These are phyloP conservation scores for Baccha elongata DNA, from an alignment of 2,888 invertebrate genomes.

Conservation along the genomic window DNA sequence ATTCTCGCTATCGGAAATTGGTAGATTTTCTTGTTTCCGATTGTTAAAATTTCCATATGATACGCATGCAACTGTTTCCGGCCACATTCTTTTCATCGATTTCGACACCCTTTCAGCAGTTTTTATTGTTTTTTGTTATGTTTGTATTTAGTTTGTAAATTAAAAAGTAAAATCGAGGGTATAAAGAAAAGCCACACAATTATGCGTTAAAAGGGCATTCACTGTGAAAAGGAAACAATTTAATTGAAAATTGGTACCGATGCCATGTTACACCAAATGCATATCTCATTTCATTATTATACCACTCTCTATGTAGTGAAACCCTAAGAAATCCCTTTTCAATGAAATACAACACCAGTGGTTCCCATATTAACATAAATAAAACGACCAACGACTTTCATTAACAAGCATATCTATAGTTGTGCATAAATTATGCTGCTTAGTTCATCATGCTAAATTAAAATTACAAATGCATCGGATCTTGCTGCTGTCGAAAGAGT, in stretches of 20 bases:
- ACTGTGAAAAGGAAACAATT: slow-evolving; percentile 25
- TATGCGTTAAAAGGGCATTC: slow-evolving; percentile 3
- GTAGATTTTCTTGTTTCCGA: too few relatives aligned
- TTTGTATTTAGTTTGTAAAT: too few relatives aligned
- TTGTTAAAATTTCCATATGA: too few relatives aligned
- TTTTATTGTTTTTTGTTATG: neutral
- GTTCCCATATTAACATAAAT: slow-evolving; percentile 57
- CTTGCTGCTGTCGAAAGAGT: slow-evolving; percentile 35
- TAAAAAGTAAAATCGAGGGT: neutral
- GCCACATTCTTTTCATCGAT: too few relatives aligned
- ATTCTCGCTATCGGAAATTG: too few relatives aligned
- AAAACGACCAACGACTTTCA: slow-evolving; percentile 50
- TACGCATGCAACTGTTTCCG: neutral
- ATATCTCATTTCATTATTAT: slow-evolving; percentile 49
- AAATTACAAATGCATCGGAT: slow-evolving; percentile 10
- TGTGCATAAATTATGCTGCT: slow-evolving; percentile 53
- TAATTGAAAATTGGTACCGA: slow-evolving; percentile 1
- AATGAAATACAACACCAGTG: slow-evolving; percentile 49
- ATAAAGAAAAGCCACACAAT: slow-evolving; percentile 15
- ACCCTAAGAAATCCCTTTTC: slow-evolving; percentile 41
- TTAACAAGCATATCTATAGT: slow-evolving; percentile 33
- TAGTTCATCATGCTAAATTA: slow-evolving; percentile 46
- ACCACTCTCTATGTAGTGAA: slow-evolving; percentile 27
- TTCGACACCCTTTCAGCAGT: too few relatives aligned
- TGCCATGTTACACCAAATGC: neutral